These are phyloP conservation scores for Mellilla xanthometata DNA, from an alignment of 2,888 invertebrate species.

Conservation along the genomic window DNA sequence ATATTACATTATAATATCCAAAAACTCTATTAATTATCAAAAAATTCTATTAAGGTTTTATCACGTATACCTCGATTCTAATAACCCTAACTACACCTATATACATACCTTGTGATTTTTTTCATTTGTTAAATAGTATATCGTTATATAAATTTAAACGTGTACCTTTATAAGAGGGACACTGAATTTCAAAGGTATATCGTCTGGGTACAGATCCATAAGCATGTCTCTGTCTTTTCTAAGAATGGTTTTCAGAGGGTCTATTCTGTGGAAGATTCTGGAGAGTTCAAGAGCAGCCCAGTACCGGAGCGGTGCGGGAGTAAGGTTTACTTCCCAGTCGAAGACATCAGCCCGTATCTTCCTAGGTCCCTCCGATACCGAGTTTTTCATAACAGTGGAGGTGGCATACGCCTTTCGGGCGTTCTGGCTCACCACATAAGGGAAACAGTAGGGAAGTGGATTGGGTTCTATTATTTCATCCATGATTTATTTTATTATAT, in stretches of 20 bases:
- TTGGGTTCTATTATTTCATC: slow-evolving; percentile 38
- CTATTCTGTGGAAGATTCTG: slow-evolving; percentile 68
- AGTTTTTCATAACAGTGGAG: slow-evolving; percentile 46
- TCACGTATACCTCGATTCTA: too few species aligned
- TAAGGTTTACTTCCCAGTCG: slow-evolving; percentile 67
- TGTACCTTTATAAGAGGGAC: slow-evolving; percentile 78
- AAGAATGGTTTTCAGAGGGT: slow-evolving; percentile 79
- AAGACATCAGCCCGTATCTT: slow-evolving; percentile 69
- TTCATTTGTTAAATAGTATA: too few species aligned
- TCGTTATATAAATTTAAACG: too few species aligned
- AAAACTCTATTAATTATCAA: too few species aligned
- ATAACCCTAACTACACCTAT: too few species aligned
- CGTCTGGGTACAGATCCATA: slow-evolving; percentile 83
- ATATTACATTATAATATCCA: too few species aligned
- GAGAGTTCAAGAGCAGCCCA: slow-evolving; percentile 58
- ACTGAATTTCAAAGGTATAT: slow-evolving; percentile 81
- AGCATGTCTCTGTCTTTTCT: slow-evolving; percentile 82
- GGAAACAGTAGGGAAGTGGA: slow-evolving; percentile 35
- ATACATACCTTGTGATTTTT: too few species aligned
- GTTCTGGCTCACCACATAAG: slow-evolving; percentile 62
- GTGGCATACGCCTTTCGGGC: slow-evolving; percentile 58
- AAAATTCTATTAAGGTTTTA: too few species aligned
- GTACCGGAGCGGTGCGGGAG: slow-evolving; percentile 67
- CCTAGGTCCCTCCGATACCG: slow-evolving; percentile 50
- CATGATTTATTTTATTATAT: slow-evolving; percentile 43